These are phyloP conservation scores for Heteractis magnifica DNA, from an alignment of 92 coral and sea anemone genomes.

Conservation along the genomic window DNA sequence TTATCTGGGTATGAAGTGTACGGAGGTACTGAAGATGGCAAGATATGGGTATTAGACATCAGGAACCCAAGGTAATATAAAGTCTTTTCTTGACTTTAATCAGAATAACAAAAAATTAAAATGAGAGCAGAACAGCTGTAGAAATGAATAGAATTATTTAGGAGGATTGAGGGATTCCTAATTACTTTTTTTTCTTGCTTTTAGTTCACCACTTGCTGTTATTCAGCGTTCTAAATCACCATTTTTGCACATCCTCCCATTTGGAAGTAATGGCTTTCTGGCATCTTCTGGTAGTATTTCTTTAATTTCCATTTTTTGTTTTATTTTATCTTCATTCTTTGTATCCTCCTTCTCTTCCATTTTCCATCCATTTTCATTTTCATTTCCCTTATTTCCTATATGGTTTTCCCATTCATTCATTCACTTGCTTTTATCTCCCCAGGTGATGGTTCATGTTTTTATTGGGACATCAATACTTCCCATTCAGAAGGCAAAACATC, in stretches of 20 bases:
- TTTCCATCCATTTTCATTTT: neutral
- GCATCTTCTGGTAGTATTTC: constrained; percentile 64
- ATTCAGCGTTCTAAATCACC: constrained; percentile 82
- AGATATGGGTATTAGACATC: constrained; percentile 66
- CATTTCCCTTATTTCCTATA: too few relatives aligned
- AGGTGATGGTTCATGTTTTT: constrained; percentile 92
- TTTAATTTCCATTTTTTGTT: constrained; percentile 5
- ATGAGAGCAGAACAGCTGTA: too few relatives aligned
- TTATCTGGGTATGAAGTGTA: constrained; percentile 67
- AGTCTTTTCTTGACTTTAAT: neutral
- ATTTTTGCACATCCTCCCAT: constrained; percentile 51
- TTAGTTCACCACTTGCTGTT: constrained; percentile 71
- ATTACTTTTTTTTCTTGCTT: neutral
- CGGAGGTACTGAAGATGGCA: constrained; percentile 87
- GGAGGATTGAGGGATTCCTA: too few relatives aligned
- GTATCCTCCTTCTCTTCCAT: constrained; percentile 13
- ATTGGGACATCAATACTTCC: constrained; percentile 50
- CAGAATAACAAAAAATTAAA: neutral
- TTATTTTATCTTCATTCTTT: neutral
- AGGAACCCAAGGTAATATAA: constrained; percentile 65
- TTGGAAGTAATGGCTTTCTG: constrained; percentile 48
- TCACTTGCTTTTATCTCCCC: neutral
- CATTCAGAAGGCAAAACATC: constrained; percentile 21
- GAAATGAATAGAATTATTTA: too few relatives aligned
- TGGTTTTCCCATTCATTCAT: neutral